These are phyloP conservation scores for Nemotelus pantherinus DNA, from an alignment of 2,888 invertebrate species.

Conservation along the genomic window DNA sequence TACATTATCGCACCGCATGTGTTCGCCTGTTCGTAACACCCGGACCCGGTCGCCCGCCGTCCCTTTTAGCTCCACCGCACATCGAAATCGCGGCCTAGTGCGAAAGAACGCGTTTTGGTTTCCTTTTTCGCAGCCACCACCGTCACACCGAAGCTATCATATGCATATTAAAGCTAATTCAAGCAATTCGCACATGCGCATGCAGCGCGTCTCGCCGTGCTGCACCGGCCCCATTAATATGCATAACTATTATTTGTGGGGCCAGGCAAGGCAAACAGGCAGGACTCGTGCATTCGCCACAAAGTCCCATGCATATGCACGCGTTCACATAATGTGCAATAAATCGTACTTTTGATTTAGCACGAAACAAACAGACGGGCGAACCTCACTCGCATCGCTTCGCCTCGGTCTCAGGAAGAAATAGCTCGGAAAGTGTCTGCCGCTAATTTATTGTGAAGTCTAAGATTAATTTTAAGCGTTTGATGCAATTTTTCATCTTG, in stretches of 20 bases:
- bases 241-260: slow-evolving; percentile 14
- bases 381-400: no score
- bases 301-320: slow-evolving; percentile 2
- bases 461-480: slow-evolving; percentile 42
- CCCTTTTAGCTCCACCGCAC: slow-evolving; percentile 5
- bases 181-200: slow-evolving; percentile 39
- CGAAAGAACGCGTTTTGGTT: slow-evolving; percentile 8
- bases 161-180: slow-evolving; percentile 43
- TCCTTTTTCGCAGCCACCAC: slow-evolving; percentile 1
- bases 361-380: neutral
- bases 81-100: slow-evolving; percentile 25
- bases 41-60: neutral
- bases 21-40: slow-evolving; percentile 8
- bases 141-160: slow-evolving; percentile 21
- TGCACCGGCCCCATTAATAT: slow-evolving; percentile 15
- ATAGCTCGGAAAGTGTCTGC: slow-evolving; percentile 34
- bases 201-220: neutral
- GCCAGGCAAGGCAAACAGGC: neutral
- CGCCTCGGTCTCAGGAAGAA: neutral
- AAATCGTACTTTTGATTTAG: slow-evolving; percentile 4
- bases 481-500: slow-evolving; percentile 39
- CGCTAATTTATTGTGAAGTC: slow-evolving; percentile 42
- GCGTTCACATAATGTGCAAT: slow-evolving; percentile 27
- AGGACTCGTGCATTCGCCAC: slow-evolving; percentile 11
- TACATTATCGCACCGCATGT: slow-evolving; percentile 40